Percentiles rank a stretch among this genome's conserved stretches.
These are phyloP conservation scores for Nasonia oneida DNA, from an alignment of 2,888 invertebrate species.

Conservation along the genomic window DNA sequence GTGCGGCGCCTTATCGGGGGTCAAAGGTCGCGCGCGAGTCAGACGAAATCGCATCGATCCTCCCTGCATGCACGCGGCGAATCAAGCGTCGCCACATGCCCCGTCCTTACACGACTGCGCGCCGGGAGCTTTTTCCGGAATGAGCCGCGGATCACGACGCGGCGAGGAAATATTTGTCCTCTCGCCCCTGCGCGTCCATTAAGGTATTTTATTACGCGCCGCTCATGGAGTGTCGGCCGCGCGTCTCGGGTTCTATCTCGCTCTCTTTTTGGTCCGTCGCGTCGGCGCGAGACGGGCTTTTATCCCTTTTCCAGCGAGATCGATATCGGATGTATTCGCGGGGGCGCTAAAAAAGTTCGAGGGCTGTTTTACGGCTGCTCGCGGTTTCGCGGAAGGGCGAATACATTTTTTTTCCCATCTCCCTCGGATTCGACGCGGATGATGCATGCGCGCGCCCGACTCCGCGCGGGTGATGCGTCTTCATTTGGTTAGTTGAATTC, in stretches of 20 bases:
- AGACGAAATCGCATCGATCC: not conserved
- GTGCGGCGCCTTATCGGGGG: not conserved
- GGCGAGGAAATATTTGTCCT: constrained; percentile 16
- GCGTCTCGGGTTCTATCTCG: no score
- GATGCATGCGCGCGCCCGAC: no score
- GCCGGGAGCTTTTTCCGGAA: constrained; percentile 13
- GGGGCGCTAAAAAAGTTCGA: not conserved
- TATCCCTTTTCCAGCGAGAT: not conserved
- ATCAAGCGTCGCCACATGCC: not conserved
- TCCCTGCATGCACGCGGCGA: not conserved
- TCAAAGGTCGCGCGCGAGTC: not conserved
- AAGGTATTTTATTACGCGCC: constrained; percentile 45
- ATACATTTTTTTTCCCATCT: not conserved
- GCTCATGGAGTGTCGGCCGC: not conserved
- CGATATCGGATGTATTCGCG: not conserved
- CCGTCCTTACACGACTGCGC: not conserved
- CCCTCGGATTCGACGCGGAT: not conserved
- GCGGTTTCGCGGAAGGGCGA: not conserved
- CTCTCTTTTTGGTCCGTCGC: not conserved
- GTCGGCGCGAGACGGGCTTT: not conserved
- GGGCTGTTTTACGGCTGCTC: not conserved
- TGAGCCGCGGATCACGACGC: not conserved
- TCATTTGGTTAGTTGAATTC: not conserved
- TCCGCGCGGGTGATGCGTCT: not conserved
- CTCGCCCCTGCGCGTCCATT: not conserved